Conservation (phyloP, 2,797 vertebrate species). For the Sus cebifrons region DNA sequence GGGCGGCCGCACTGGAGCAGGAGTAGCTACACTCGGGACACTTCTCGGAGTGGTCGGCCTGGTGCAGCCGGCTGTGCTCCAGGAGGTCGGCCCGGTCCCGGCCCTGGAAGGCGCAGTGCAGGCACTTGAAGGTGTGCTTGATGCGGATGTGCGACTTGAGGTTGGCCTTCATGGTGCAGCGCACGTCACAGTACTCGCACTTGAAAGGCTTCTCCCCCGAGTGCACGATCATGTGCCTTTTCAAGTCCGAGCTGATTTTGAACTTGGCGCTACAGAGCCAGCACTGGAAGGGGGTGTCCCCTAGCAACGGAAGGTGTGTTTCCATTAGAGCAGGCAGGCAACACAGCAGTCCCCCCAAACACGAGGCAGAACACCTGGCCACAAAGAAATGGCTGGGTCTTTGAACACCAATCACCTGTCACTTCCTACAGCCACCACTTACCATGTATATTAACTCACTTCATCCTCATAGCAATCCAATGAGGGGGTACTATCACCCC, state of each 20-base stretch:
- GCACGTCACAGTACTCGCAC: slow-evolving; percentile 97
- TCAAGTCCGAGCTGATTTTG: slow-evolving; percentile 99
- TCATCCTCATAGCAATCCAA: not conserved
- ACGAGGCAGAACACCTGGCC: not conserved
- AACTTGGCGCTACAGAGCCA: slow-evolving; percentile 98
- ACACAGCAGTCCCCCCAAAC: not conserved
- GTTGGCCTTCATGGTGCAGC: slow-evolving; percentile 99
- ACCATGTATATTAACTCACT: not conserved
- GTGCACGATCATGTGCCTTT: slow-evolving; percentile 97
- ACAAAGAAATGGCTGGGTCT: accelerated
- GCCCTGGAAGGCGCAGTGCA: slow-evolving; percentile 96
- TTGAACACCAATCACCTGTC: too few species aligned
- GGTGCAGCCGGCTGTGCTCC: slow-evolving; percentile 95
- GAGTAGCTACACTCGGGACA: slow-evolving; percentile 97
- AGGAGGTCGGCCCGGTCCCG: slow-evolving; percentile 95
- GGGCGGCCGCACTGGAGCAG: slow-evolving; percentile 95
- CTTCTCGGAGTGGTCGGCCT: slow-evolving; percentile 94
- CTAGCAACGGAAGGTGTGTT: slow-evolving; percentile 87
- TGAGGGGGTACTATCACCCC: accelerated
- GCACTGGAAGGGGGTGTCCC: slow-evolving; percentile 99
- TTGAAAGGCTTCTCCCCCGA: slow-evolving; percentile 99
- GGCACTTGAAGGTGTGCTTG: slow-evolving; percentile 95
- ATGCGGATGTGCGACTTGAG: slow-evolving; percentile 97
- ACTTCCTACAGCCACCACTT: not conserved
- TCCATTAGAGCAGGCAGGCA: slow-evolving; percentile 77